Conservation (phyloP, 2,797 vertebrate species). For the Schizothorax lantsangensis region DNA sequence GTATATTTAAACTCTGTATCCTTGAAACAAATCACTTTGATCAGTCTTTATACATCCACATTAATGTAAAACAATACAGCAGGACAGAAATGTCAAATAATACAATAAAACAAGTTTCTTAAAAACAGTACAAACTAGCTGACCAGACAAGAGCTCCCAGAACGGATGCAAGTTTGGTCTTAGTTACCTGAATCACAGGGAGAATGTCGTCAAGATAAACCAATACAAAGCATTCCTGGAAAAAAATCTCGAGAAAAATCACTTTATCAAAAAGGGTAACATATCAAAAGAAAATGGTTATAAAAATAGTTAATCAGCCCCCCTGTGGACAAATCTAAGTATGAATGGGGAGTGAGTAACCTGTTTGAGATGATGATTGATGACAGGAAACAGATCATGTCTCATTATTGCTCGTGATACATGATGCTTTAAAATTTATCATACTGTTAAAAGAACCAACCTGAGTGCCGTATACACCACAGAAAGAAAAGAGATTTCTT, state of each 20-base stretch:
- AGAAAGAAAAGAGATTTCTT: constrained; percentile 42
- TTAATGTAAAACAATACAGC: constrained; percentile 72
- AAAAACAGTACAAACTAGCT: constrained; percentile 70
- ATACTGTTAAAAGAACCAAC: constrained; percentile 49
- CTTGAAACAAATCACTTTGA: constrained; percentile 54
- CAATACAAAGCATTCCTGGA: constrained; percentile 72
- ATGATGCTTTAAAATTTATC: constrained; percentile 48
- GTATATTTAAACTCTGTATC: constrained; percentile 27
- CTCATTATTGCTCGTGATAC: constrained; percentile 67
- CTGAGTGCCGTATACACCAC: constrained; percentile 46
- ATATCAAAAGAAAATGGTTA: constrained; percentile 81
- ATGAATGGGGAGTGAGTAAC: constrained; percentile 30
- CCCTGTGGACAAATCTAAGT: constrained; percentile 43
- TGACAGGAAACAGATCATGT: constrained; percentile 31
- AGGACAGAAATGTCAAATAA: constrained; percentile 64
- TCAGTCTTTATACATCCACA: constrained; percentile 60
- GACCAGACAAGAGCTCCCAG: constrained; percentile 69
- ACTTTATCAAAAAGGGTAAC: constrained; percentile 80
- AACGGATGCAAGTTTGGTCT: constrained; percentile 76
- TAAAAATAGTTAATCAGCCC: constrained; percentile 81
- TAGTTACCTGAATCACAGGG: constrained; percentile 70
- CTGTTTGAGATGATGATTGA: constrained; percentile 17
- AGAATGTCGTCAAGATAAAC: constrained; percentile 66
- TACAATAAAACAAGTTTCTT: constrained; percentile 65
- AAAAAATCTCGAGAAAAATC: constrained; percentile 67